A percentile compares a stretch with the other conserved stretches of the same genome.
These are phyloP conservation scores for Myotis pilosus DNA, from an alignment of 2,797 vertebrate genomes.

Conservation along the genomic window DNA sequence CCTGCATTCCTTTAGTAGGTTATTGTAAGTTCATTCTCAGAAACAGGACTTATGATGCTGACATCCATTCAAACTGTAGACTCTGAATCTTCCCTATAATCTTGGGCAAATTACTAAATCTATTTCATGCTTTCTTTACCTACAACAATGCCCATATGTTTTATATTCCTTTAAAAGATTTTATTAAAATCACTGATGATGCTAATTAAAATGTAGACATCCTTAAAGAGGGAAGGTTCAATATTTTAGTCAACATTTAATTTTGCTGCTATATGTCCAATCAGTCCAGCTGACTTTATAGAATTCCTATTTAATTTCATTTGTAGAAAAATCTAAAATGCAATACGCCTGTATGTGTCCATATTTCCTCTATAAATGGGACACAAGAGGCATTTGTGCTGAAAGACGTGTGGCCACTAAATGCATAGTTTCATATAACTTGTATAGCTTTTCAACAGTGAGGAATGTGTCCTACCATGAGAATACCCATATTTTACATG, in stretches of 20 bases:
- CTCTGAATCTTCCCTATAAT: neutral
- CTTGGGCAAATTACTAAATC: neutral
- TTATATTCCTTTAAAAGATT: neutral
- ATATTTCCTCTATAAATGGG: neutral
- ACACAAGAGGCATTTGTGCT: neutral
- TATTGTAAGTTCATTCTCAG: neutral
- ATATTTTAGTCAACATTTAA: neutral
- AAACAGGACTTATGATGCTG: neutral
- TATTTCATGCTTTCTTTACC: neutral
- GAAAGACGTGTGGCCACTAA: slow-evolving; percentile 67
- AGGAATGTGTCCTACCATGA: slow-evolving; percentile 33
- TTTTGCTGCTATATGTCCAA: neutral
- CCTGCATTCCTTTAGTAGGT: neutral
- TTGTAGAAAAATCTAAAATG: slow-evolving; percentile 15
- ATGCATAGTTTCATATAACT: slow-evolving; percentile 32
- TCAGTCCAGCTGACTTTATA: neutral
- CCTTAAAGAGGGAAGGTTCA: neutral
- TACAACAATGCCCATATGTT: neutral
- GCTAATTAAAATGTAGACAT: neutral
- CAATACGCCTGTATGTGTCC: neutral
- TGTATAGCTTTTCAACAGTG: neutral
- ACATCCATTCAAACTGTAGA: neutral
- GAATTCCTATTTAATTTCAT: neutral
- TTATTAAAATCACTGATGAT: neutral
- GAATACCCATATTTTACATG: neutral